Percentiles rank a stretch among this genome's conserved stretches.
phyloP scores from a whole-genome alignment of 2,113 vertebrate species.

The Edolisoma coerulescens region DNA sequence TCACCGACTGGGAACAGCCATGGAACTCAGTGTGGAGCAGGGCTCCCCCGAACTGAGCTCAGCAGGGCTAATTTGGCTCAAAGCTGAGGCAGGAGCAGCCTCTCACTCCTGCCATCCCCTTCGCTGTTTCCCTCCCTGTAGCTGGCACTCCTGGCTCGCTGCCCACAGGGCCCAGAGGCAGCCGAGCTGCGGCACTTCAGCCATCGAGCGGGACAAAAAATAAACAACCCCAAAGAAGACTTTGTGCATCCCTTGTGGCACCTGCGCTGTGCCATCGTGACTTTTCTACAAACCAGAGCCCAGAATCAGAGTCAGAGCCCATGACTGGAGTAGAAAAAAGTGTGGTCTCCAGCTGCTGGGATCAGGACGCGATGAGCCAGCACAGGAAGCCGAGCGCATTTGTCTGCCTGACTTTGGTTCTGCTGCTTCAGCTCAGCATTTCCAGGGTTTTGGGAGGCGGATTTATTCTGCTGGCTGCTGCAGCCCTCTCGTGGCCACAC shows the following conservation, averaged over 20 bases:
- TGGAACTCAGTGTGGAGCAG: fast-evolving
- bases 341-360: neutral
- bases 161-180: neutral
- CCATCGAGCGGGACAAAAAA: fast-evolving
- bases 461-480: neutral
- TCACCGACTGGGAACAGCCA: neutral
- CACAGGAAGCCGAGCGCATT: fast-evolving
- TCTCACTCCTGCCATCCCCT: neutral
- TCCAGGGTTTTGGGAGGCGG: neutral
- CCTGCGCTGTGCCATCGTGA: neutral
- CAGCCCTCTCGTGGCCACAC: constrained; percentile 51
- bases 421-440: neutral
- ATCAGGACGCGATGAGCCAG: neutral
- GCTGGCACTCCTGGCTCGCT: fast-evolving
- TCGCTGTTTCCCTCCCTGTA: neutral
- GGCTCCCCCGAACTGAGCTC: neutral
- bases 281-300: neutral
- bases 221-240: neutral
- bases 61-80: neutral
- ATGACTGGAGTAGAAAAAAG: fast-evolving
- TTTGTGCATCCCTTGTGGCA: neutral
- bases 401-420: neutral
- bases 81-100: neutral
- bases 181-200: neutral
- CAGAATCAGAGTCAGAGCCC: neutral